phyloP scores from a whole-genome alignment of 2,113 vertebrate species.

The Burhinus bistriatus region DNA sequence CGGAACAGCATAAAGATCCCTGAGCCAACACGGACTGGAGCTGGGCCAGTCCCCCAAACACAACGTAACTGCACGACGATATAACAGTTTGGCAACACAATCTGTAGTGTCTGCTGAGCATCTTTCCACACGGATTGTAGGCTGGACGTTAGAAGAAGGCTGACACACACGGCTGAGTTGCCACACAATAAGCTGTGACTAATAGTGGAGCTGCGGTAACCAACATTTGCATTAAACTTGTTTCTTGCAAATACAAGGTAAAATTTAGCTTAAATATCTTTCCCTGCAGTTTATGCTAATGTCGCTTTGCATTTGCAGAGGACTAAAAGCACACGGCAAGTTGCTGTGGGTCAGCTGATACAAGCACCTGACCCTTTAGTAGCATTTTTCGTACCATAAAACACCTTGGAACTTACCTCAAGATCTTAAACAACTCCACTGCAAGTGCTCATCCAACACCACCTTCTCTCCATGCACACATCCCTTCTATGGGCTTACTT shows the following conservation, averaged over 20 bases:
- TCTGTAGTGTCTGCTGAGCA: neutral
- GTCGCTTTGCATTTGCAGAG: neutral
- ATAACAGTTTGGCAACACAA: neutral
- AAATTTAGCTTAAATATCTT: neutral
- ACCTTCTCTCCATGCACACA: neutral
- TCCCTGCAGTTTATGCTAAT: neutral
- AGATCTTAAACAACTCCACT: neutral
- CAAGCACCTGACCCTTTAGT: neutral
- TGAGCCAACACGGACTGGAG: neutral
- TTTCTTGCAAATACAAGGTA: neutral
- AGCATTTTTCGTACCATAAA: neutral
- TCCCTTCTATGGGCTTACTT: neutral
- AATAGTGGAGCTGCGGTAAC: neutral
- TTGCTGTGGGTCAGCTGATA: neutral
- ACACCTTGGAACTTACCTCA: neutral
- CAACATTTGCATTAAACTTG: neutral
- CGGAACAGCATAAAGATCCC: neutral
- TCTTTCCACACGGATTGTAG: rapidly evolving
- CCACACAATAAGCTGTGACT: neutral
- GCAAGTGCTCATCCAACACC: neutral
- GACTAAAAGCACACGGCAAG: neutral
- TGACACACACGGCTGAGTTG: neutral
- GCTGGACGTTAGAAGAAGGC: neutral
- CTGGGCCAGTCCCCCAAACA: neutral
- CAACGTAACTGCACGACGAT: rapidly evolving